Evolutionary conservation across 2,888 invertebrate genomes (phyloP).

Genomic region (Willowsia nigromaculata): DNA sequence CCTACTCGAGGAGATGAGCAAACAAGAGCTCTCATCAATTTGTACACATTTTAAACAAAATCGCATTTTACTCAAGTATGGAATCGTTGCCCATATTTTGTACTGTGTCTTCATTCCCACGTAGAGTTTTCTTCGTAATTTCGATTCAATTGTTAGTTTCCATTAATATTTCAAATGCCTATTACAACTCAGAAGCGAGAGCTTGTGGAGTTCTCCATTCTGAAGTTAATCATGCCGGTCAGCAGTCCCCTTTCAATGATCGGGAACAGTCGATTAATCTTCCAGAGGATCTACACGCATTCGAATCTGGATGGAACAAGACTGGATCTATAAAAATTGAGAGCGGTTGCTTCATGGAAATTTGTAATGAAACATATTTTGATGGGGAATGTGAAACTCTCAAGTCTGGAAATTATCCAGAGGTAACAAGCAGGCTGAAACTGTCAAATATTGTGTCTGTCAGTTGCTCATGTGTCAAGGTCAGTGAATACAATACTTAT

Average conservation of each 20-base stretch:
- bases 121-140: too few species aligned
- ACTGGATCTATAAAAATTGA: not conserved
- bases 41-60: too few species aligned
- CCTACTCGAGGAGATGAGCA: too few species aligned
- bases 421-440: not conserved
- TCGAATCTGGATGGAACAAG: not conserved
- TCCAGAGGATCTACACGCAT: not conserved
- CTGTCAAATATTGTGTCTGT: not conserved
- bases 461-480: conserved; percentile 13
- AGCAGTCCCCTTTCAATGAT: not conserved
- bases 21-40: too few species aligned
- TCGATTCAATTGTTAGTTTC: too few species aligned
- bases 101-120: too few species aligned
- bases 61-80: too few species aligned
- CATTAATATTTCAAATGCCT: too few species aligned
- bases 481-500: not conserved
- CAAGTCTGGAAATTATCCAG: not conserved
- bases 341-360: not conserved
- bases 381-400: not conserved
- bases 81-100: too few species aligned
- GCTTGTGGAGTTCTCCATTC: not conserved
- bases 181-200: too few species aligned
- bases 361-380: conserved; percentile 49
- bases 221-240: not conserved
- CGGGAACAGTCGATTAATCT: conserved; percentile 32